Percentiles rank a stretch among this genome's conserved stretches.
phyloP scores from a whole-genome alignment of 2,113 vertebrate genomes.

The Struthidea cinerea region DNA sequence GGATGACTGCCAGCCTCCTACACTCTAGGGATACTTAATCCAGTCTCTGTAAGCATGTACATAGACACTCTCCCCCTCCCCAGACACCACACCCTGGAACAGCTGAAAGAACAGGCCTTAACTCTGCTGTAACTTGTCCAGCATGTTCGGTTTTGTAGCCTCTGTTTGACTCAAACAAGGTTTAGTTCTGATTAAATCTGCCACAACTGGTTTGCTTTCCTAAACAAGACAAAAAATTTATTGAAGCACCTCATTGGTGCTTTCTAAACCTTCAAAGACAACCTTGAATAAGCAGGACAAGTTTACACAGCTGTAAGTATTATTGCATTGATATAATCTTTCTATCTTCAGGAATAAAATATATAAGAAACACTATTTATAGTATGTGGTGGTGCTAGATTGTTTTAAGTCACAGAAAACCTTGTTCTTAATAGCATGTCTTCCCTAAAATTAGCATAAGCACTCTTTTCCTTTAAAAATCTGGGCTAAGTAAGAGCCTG shows the following conservation, averaged over 20 bases:
- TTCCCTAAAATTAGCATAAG: background rate
- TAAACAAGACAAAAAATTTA: slow-evolving; percentile 33
- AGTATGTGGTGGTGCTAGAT: background rate
- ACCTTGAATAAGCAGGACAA: slow-evolving; percentile 34
- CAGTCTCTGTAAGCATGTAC: background rate
- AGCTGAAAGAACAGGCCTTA: slow-evolving; percentile 58
- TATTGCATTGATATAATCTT: slow-evolving; percentile 57
- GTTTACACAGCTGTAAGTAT: background rate
- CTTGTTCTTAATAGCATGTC: background rate
- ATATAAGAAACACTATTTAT: background rate
- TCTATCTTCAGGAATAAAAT: slow-evolving; percentile 48
- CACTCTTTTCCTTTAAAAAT: background rate
- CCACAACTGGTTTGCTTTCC: background rate
- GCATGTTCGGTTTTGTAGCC: slow-evolving; percentile 37
- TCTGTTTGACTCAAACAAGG: background rate
- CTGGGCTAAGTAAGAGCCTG: background rate
- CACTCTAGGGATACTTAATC: background rate
- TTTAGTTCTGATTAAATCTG: slow-evolving; percentile 33
- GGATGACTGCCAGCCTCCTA: slow-evolving; percentile 19
- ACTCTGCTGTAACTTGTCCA: slow-evolving; percentile 12
- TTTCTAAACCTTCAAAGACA: slow-evolving; percentile 38
- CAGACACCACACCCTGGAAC: slow-evolving; percentile 16
- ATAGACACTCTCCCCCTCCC: background rate
- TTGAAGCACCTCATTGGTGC: background rate
- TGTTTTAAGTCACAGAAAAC: background rate